Conservation (phyloP, 2,113 vertebrate genomes). For the Lates calcarifer region DNA sequence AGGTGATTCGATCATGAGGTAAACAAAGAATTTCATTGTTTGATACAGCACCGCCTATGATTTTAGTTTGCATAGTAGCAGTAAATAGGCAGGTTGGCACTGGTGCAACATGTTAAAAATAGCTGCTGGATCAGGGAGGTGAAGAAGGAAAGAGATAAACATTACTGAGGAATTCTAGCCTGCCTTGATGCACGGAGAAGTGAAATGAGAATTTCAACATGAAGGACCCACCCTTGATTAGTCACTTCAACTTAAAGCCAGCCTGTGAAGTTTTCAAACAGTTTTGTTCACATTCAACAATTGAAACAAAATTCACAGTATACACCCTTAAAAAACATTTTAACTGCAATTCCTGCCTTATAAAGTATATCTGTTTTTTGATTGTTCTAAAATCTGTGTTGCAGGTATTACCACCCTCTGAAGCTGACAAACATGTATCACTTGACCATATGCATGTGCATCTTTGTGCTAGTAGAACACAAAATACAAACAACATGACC, state of each 20-base stretch:
- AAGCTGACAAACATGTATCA: not conserved
- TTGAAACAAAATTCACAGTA: not conserved
- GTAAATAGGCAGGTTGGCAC: slow-evolving; percentile 24
- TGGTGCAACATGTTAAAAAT: slow-evolving; percentile 48
- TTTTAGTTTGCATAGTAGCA: slow-evolving; percentile 31
- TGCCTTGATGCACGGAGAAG: not conserved
- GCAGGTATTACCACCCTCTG: not conserved
- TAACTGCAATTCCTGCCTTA: not conserved
- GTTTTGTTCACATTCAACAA: slow-evolving; percentile 4
- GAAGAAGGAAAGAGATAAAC: slow-evolving; percentile 56
- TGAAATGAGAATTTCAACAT: slow-evolving; percentile 10
- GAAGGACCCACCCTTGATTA: slow-evolving; percentile 4
- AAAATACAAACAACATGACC: no score
- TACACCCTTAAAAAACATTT: not conserved
- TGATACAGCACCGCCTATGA: not conserved
- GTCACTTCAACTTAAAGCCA: not conserved
- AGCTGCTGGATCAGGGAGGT: slow-evolving; percentile 51
- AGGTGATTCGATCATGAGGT: slow-evolving; percentile 27
- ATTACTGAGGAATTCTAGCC: slow-evolving; percentile 55
- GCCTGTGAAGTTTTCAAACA: not conserved
- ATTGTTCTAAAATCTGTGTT: not conserved
- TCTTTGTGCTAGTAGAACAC: no score
- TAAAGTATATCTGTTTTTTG: not conserved
- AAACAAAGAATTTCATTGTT: slow-evolving; percentile 55
- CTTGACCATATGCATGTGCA: not conserved